These are phyloP conservation scores for Ennomos quercinarius DNA, from an alignment of 2,888 invertebrate species.

Conservation along the genomic window DNA sequence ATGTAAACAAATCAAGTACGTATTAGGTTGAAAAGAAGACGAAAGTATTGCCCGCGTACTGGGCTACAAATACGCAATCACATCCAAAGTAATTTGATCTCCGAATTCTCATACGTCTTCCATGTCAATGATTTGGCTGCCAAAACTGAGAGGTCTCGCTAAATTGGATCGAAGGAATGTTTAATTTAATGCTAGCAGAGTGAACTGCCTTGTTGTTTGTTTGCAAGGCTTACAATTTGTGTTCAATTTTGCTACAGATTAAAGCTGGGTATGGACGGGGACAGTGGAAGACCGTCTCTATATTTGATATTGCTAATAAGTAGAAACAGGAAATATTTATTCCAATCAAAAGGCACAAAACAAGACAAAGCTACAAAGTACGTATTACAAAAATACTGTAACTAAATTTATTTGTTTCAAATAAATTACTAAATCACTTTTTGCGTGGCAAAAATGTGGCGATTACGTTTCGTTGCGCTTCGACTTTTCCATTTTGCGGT, in stretches of 20 bases:
- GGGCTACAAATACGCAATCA: constrained; percentile 11
- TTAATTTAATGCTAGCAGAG: constrained; percentile 30
- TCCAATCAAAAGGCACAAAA: no score
- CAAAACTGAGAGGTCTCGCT: constrained; percentile 35
- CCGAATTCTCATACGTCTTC: constrained; percentile 26
- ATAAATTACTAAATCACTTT: no score
- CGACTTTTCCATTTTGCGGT: no score
- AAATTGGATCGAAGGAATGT: constrained; percentile 42
- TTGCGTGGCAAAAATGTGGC: no score
- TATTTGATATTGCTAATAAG: no score
- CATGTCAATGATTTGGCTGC: constrained; percentile 29
- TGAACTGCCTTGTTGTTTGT: constrained; percentile 29
- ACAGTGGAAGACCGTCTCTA: not conserved
- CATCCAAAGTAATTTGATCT: constrained; percentile 28
- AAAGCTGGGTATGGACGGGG: constrained; percentile 14
- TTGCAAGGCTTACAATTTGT: constrained; percentile 27
- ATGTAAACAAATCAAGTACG: no score
- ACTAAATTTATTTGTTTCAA: no score
- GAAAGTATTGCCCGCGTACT: not conserved
- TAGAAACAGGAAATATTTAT: no score
- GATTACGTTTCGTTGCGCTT: no score
- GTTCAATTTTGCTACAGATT: constrained; percentile 24
- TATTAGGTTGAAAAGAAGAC: no score
- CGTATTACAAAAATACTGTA: no score
- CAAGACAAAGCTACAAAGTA: no score